Base-by-base conservation (phyloP, 2,888 invertebrate genomes). In the Chelonus formosanus region DNA sequence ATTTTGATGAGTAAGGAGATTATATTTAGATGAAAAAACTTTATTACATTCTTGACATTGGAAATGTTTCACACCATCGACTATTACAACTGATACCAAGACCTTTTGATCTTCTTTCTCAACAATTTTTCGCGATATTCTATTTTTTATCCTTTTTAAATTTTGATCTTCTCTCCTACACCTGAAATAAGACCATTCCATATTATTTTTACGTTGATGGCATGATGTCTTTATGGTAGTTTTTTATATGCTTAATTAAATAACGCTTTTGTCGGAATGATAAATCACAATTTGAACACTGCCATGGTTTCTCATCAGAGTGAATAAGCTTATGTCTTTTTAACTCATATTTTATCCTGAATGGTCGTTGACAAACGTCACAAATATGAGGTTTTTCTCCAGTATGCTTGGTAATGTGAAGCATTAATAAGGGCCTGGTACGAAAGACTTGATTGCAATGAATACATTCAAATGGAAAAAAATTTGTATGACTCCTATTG, bases 331-430 rank as follows among this genome's bases (percentile, higher is more conserved):
- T 84, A 74, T 90, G 90, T 59, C 86, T 83, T 73, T 86, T 86
- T 34, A 90, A 78, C 74, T 89, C 89, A 76, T 89, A 87, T 43
- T 88, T 87, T 71, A 89, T 87, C 2, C 89, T 84, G 81, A 90
- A 90, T 20, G 84, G 80, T 53, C 86, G 84, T 2, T 86, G 87
- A 79, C 90, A 90, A 31, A 85, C 80, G 44, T 85, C 85, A 76
- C 90, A 90, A 0, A 83, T 85, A 80, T 89, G 87, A 5, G 89
- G 88, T 70, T 89, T 86, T 74, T 89, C 89, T 3, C 89, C 90
- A 0, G 89, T 87, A 77, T 90, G 90, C 61, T 86, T 86, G 2
- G 88, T 86, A 0, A 86, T 79, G 77, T 91, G 90, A 3, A 89
- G 81, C 69, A 86, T 76, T 34, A 90, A 81, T 0, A 88, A 86